Percentiles rank a stretch among this genome's conserved stretches.
phyloP scores from a whole-genome alignment of 2,888 invertebrate genomes.

The Diogma glabrata region DNA sequence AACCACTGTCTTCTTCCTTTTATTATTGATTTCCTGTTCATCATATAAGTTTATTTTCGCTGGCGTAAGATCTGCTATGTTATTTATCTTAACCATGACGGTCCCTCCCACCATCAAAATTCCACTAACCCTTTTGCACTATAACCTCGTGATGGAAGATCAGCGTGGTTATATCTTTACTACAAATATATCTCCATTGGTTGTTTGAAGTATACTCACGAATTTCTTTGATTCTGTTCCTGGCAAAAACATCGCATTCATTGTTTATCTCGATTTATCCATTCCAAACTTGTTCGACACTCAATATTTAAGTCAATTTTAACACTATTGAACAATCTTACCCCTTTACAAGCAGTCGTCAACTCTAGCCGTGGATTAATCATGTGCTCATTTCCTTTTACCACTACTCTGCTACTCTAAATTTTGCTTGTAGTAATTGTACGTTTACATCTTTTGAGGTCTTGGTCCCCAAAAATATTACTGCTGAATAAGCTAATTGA shows the following conservation, averaged over 20 bases:
- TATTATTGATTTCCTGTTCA: no score
- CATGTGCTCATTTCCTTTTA: no score
- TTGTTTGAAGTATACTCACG: neutral
- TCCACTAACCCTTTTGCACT: conserved; percentile 20
- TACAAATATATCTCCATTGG: conserved; percentile 14
- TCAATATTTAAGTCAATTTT: conserved; percentile 14
- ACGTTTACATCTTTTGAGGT: conserved; percentile 15
- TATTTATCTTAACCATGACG: conserved; percentile 26
- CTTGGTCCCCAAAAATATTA: conserved; percentile 19
- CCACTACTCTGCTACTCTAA: conserved; percentile 25
- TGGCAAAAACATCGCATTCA: conserved; percentile 17
- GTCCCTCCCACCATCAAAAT: conserved; percentile 27
- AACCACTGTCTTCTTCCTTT: no score
- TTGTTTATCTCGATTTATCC: neutral
- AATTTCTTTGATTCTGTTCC: conserved; percentile 7
- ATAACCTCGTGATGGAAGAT: conserved; percentile 26
- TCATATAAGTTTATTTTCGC: no score
- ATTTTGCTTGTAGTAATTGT: conserved; percentile 21
- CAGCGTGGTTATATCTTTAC: conserved; percentile 26
- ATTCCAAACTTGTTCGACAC: neutral
- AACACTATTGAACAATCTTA: conserved; percentile 17
- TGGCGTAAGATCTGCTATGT: no score
- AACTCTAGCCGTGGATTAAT: conserved; percentile 26
- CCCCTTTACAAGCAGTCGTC: conserved; percentile 22
- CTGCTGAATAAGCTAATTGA: neutral